Percentiles rank a stretch among this genome's conserved stretches.
These are phyloP conservation scores for Sebastes iracundus DNA, from an alignment of 2,797 vertebrate genomes.

Conservation along the genomic window DNA sequence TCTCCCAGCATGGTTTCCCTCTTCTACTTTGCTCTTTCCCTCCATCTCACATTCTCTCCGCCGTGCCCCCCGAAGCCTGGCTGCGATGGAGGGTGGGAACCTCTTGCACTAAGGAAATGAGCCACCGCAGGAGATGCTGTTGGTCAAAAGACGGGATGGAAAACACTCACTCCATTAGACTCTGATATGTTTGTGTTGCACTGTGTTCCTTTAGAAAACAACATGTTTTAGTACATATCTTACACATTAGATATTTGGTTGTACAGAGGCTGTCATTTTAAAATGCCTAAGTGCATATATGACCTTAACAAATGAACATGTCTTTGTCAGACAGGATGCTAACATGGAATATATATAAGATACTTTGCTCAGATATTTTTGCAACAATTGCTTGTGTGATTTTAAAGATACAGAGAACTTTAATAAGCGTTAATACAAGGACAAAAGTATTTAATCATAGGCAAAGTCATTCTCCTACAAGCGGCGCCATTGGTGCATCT, in stretches of 20 bases:
- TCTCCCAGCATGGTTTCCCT: slow-evolving; percentile 83
- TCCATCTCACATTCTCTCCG: slow-evolving; percentile 69
- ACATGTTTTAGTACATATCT: slow-evolving; percentile 10
- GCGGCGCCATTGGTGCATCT: not conserved
- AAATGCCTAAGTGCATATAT: slow-evolving; percentile 11
- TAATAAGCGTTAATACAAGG: not conserved
- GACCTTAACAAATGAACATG: slow-evolving; percentile 14
- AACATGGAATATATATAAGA: not conserved
- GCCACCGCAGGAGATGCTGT: slow-evolving; percentile 77
- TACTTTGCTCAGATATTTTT: not conserved
- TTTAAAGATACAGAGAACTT: not conserved
- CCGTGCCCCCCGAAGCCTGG: slow-evolving; percentile 65
- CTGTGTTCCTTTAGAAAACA: slow-evolving; percentile 39
- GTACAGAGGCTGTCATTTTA: not conserved
- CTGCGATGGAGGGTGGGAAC: slow-evolving; percentile 70
- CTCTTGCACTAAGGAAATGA: slow-evolving; percentile 77
- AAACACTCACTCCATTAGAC: slow-evolving; percentile 67
- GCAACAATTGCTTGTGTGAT: not conserved
- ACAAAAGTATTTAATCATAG: not conserved
- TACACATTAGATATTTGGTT: slow-evolving; percentile 6
- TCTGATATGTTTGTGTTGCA: slow-evolving; percentile 55
- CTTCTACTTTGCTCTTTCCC: slow-evolving; percentile 75
- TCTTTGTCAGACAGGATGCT: not conserved
- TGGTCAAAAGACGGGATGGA: slow-evolving; percentile 71
- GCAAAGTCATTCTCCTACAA: not conserved